A percentile compares a stretch with the other conserved stretches of the same genome.
These are phyloP conservation scores for Pycnonotus jocosus DNA, from an alignment of 2,113 vertebrate species.

Conservation along the genomic window DNA sequence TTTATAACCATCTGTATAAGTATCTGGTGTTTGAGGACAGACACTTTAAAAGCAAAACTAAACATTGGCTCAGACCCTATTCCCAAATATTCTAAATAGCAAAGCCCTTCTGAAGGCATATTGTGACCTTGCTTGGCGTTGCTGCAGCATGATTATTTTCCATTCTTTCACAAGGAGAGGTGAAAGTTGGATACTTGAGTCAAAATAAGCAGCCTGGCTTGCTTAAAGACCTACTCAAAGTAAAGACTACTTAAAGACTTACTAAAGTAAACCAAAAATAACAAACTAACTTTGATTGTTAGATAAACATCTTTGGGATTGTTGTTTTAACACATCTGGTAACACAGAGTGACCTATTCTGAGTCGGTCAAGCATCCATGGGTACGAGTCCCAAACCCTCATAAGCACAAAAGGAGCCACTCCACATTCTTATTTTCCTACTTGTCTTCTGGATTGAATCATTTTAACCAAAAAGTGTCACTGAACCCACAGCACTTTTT, in stretches of 20 bases:
- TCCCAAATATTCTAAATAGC: conserved; percentile 11
- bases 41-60: conserved; percentile 27
- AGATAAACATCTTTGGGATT: conserved; percentile 48
- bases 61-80: background rate
- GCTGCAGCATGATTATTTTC: background rate
- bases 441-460: background rate
- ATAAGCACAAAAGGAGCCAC: background rate
- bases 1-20: conserved; percentile 28
- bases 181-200: background rate
- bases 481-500: background rate
- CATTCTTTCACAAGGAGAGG: background rate
- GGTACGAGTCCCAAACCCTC: fast-evolving
- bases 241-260: background rate
- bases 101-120: background rate
- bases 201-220: conserved; percentile 25
- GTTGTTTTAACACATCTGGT: conserved; percentile 55
- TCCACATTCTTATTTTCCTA: background rate
- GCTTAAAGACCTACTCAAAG: background rate
- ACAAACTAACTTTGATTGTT: conserved; percentile 52
- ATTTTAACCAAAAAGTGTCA: background rate
- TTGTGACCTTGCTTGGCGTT: background rate
- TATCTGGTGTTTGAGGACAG: conserved; percentile 25
- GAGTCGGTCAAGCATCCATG: background rate
- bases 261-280: conserved; percentile 20
- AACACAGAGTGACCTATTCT: background rate